A percentile compares a stretch with the other conserved stretches of the same genome.
phyloP scores from a whole-genome alignment of 2,888 invertebrate genomes.

The Ypsolopha sequella region DNA sequence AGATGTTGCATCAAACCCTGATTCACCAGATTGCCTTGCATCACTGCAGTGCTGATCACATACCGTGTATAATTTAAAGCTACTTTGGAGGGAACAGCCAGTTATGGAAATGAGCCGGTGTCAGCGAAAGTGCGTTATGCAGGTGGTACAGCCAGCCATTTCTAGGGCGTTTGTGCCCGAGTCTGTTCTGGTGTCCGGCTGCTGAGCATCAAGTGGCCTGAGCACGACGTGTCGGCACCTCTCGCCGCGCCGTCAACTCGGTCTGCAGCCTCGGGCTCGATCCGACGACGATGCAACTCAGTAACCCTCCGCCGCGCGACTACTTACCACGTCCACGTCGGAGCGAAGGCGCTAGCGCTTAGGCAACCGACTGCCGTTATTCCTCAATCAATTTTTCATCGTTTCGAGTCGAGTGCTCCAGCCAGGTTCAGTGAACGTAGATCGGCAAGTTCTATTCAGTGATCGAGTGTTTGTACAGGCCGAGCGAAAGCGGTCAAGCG shows the following conservation, averaged over 20 bases:
- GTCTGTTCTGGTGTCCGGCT: slow-evolving; percentile 16
- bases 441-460: neutral
- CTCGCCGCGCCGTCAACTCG: neutral
- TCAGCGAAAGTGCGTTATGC: slow-evolving; percentile 50
- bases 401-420: neutral
- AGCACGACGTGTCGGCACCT: neutral
- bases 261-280: no score
- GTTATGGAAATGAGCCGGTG: slow-evolving; percentile 23
- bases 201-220: neutral
- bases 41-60: no score
- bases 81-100: slow-evolving; percentile 3
- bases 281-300: neutral
- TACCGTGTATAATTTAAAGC: neutral
- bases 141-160: slow-evolving; percentile 28
- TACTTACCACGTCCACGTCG: slow-evolving; percentile 10
- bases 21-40: no score
- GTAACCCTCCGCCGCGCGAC: neutral
- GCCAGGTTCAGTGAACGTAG: slow-evolving; percentile 8
- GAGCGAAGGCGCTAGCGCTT: slow-evolving; percentile 8
- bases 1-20: no score
- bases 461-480: slow-evolving; percentile 27
- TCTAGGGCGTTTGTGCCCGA: slow-evolving; percentile 44
- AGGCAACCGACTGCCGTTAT: slow-evolving; percentile 9
- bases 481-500: slow-evolving; percentile 55
- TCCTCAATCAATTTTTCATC: slow-evolving; percentile 4